Base-by-base conservation (phyloP, 2,888 invertebrate genomes). In the Baronia brevicornis region DNA sequence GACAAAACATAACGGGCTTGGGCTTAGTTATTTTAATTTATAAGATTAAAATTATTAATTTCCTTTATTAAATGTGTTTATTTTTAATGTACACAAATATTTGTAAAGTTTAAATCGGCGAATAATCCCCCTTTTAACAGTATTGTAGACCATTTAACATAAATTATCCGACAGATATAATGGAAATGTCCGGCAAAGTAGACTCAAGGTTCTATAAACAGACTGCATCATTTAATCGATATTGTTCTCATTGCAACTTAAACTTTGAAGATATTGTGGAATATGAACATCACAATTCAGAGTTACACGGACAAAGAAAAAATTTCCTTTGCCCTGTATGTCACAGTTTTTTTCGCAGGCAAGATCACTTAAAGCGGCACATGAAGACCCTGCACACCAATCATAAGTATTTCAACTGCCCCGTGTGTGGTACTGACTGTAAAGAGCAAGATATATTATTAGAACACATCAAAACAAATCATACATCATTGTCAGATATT, bases 281-380 rank as follows among this genome's bases (percentile, higher is more conserved):
- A 34, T 64, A 38, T 8, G 56, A 62, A 9, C 57, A 60, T n/a
- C 71, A 69, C 12, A 65, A 60, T 11, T 24, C 50, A 0, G 51
- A 60, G 42, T 41, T 60, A 40, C 60, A 65, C 26, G 50, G 51
- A 0, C 52, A 50, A 4, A 60, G 47, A 20, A 61, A 56, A 31
- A 6, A 47, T 1, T 31, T 56, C 1, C 28, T 44, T 0, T 73
- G 73, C 30, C 33, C 33, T 3, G 34, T 56, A 2, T 73, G 73
- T 22, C 33, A 51, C 0, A 50, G 65, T 0, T 48, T 51, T 0
- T 73, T 73, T 11, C 36, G 54, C 2, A 29, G 72, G 2, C 61
- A 55, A 3, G 69, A 72, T 17, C 73, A 73, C 8, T 34, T 73
- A 1, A 68, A 68, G 26, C 43, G 73, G 0, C 73, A 73, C 20